phyloP scores from a whole-genome alignment of 2,888 invertebrate species.

The Parnassius apollo region DNA sequence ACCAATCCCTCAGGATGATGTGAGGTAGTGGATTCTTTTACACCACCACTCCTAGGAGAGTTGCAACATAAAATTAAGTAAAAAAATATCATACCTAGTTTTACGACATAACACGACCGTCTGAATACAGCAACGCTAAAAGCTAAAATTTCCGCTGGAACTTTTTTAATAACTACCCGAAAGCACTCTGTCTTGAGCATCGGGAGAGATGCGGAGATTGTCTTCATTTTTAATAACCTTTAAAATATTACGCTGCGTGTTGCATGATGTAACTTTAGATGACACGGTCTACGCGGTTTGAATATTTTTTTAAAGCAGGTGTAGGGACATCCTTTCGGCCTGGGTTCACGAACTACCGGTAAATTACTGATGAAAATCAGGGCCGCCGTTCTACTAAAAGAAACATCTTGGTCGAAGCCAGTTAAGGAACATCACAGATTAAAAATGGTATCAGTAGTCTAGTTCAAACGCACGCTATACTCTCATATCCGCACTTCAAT shows the following conservation, averaged over 20 bases:
- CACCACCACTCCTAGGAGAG: no score
- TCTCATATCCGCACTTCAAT: neutral
- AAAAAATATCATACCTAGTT: no score
- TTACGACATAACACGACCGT: neutral
- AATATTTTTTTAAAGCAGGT: no score
- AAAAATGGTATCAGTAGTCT: neutral
- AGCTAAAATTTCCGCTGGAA: neutral
- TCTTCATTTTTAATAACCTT: neutral
- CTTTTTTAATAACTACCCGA: constrained; percentile 8
- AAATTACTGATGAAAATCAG: no score
- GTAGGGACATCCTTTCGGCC: no score
- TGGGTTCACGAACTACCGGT: no score
- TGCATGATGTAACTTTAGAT: neutral
- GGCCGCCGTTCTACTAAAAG: no score
- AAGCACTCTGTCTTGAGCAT: neutral
- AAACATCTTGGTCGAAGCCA: no score
- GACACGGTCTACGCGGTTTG: no score
- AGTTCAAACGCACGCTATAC: neutral
- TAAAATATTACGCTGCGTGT: neutral
- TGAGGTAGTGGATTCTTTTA: no score
- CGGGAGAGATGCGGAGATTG: neutral
- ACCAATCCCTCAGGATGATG: no score
- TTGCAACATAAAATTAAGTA: no score
- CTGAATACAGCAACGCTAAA: neutral
- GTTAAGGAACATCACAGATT: neutral